Evolutionary conservation across 2,113 vertebrate genomes (phyloP).

Genomic region (Ochotona curzoniae): DNA sequence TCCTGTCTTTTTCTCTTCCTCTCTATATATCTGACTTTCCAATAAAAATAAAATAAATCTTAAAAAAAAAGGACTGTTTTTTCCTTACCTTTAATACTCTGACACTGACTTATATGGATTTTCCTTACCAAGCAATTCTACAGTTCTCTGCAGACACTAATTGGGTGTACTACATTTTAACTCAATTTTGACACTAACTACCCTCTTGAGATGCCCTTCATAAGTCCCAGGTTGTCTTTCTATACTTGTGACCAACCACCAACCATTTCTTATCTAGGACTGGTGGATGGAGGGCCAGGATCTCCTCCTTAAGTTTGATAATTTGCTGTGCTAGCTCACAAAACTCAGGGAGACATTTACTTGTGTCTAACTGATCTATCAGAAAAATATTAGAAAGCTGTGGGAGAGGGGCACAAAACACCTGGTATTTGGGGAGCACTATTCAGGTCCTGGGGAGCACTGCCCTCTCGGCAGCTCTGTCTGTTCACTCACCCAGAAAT

Average conservation of each 20-base stretch:
- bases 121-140: not conserved
- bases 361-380: not conserved
- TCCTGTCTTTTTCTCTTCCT: too few species aligned
- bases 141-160: not conserved
- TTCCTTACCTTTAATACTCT: not conserved
- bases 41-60: too few species aligned
- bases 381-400: not conserved
- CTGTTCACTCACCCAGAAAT: not conserved
- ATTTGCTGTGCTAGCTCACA: not conserved
- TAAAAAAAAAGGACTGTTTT: not conserved
- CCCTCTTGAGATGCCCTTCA: not conserved
- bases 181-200: not conserved
- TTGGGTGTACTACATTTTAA: not conserved
- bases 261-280: not conserved
- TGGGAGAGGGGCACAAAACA: not conserved
- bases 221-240: too few species aligned
- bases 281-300: too few species aligned
- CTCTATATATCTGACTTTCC: too few species aligned
- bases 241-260: not conserved
- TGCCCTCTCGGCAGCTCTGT: not conserved
- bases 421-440: too few species aligned
- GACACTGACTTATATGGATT: not conserved
- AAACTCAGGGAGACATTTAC: not conserved
- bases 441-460: too few species aligned
- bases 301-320: not conserved